These are phyloP conservation scores for Noctua pronuba DNA, from an alignment of 2,888 invertebrate species.

Conservation along the genomic window DNA sequence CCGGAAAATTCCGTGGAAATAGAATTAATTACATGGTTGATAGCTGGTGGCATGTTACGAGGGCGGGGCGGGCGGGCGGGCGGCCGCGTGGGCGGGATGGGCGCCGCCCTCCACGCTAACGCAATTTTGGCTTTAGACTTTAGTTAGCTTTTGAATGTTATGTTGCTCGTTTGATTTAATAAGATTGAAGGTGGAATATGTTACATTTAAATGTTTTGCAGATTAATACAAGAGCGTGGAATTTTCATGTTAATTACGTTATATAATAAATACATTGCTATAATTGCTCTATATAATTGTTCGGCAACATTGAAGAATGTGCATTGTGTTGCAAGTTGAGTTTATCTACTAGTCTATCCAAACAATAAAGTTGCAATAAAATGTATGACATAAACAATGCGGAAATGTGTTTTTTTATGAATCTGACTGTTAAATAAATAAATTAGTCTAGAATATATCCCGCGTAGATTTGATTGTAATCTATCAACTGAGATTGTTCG, in stretches of 20 bases:
- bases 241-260: background rate
- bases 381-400: background rate
- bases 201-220: constrained; percentile 16
- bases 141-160: constrained; percentile 63
- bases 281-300: background rate
- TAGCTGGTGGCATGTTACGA: constrained; percentile 55
- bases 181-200: constrained; percentile 1
- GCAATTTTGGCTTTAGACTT: constrained; percentile 75
- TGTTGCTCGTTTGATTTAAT: constrained; percentile 48
- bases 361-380: background rate
- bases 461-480: background rate
- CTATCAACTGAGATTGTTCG: background rate
- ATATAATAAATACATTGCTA: background rate
- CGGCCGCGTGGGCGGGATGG: constrained; percentile 63
- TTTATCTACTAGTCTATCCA: background rate
- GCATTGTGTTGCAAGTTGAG: too few relatives aligned
- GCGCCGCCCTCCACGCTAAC: constrained; percentile 70
- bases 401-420: background rate
- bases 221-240: background rate
- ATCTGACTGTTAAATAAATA: too few relatives aligned
- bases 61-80: constrained; percentile 67
- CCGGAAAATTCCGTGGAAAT: constrained; percentile 74
- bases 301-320: background rate
- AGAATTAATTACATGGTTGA: constrained; percentile 82
- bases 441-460: too few relatives aligned